Percentiles rank a stretch among this genome's conserved stretches.
phyloP scores from a whole-genome alignment of 2,113 vertebrate genomes.

The Redunca redunca region DNA sequence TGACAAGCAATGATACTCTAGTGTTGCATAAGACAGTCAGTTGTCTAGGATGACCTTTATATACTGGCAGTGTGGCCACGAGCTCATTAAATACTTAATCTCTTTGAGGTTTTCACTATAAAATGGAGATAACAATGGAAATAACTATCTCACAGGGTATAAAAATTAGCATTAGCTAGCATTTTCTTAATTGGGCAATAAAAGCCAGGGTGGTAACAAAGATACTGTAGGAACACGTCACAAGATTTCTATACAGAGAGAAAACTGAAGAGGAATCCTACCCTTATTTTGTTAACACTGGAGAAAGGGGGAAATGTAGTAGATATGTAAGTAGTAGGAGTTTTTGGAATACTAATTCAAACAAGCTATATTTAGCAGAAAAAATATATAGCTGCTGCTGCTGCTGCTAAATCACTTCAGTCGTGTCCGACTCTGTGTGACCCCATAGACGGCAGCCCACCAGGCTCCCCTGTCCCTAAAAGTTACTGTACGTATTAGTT shows the following conservation, averaged over 20 bases:
- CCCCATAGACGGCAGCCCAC: no score
- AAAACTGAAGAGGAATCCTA: neutral
- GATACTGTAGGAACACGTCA: neutral
- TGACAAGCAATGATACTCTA: neutral
- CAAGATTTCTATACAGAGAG: neutral
- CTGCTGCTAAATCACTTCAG: no score
- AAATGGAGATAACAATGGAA: neutral
- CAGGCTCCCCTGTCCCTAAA: neutral
- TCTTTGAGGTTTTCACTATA: neutral
- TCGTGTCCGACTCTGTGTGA: no score
- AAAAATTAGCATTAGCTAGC: neutral
- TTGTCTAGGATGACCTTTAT: neutral
- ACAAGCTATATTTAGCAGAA: neutral
- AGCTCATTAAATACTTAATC: neutral
- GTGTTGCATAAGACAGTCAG: neutral
- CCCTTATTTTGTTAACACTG: neutral
- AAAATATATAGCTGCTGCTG: neutral
- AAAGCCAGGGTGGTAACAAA: neutral
- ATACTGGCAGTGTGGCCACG: neutral
- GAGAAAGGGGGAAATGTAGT: neutral
- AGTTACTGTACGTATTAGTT: neutral
- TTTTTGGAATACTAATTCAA: neutral
- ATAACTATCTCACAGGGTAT: neutral
- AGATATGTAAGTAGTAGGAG: neutral
- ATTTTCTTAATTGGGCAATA: neutral